These are phyloP conservation scores for Patella caerulea DNA, from an alignment of 2,888 invertebrate genomes.

Conservation along the genomic window DNA sequence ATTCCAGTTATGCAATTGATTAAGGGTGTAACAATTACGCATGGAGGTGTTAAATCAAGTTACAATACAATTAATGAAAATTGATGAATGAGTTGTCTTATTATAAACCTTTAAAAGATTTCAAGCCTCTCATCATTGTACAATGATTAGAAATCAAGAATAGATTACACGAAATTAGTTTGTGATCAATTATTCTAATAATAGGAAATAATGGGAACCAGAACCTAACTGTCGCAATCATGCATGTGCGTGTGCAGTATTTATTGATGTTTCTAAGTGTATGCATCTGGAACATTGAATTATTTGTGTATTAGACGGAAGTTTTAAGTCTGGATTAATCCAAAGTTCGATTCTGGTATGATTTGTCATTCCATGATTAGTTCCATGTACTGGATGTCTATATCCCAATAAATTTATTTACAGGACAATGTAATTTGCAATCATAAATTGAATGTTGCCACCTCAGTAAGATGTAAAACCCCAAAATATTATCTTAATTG, in stretches of 20 bases:
- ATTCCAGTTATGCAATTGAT: background rate
- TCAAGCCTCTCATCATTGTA: background rate
- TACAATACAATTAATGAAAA: background rate
- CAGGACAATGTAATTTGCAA: no score
- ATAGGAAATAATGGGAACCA: background rate
- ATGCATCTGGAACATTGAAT: no score
- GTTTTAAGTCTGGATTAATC: no score
- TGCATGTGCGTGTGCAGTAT: background rate
- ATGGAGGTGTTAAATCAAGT: background rate
- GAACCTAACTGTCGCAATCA: background rate
- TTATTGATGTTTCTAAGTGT: no score
- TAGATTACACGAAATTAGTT: background rate
- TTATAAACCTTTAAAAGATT: background rate
- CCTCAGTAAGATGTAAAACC: no score
- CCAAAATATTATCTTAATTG: no score
- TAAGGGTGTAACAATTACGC: background rate
- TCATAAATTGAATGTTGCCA: no score
- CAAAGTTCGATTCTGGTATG: no score
- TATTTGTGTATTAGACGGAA: no score
- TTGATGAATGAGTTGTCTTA: background rate
- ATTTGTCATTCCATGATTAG: no score
- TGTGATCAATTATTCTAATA: slow-evolving; percentile 2
- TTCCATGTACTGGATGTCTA: no score
- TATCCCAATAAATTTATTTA: no score
- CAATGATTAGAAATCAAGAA: background rate